Evolutionary conservation across 1,140 invertebrate genomes (phyloP), one percentile per base, ranked within the genome.

Genomic region (Orchesella cincta): DNA sequence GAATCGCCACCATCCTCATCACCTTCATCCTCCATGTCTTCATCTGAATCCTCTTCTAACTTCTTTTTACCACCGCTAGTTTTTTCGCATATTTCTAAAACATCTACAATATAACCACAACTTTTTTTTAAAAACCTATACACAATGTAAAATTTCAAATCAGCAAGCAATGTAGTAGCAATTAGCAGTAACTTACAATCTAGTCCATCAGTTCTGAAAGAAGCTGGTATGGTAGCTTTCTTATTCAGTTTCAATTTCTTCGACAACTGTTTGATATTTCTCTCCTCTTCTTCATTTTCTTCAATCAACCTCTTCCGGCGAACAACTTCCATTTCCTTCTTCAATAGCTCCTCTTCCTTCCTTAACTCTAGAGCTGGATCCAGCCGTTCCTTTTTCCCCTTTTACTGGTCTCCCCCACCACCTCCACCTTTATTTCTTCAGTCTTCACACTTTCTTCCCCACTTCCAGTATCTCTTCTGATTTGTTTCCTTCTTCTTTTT

Each of bases 171-270:
- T 67, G 36, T 75, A 57, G 39, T 52, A 62, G 76, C 67, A 67
- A 72, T 77, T 79, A 77, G 79, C n/a, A n/a, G 88, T 90, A 91
- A 89, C 89, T 93, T 93, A 93, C 93, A 96, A 84, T 95, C 94
- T 34, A 96, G 86, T 1, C 94, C 94, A 89, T 96, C 94, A 73
- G 88, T 86, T 52, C 88, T 84, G 86, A 96, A 96, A 79, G 90
- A 91, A 83, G 92, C 92, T 5, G 93, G 92, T 46, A 93, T 87
- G 72, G 87, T 88, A 83, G 94, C 93, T 64, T 87, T 88, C 82
- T 93, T 94, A 76, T 95, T 93, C 2, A 97, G 83, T 80, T 92
- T 92, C 0, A 97, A 85, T 83, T 92, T 90, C 84, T 97, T 96
- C 83, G 94, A 93, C 76, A 96, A 84, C 82, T 90, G 90, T 82